Base-by-base conservation (phyloP, 2,888 invertebrate genomes). In the Lissocephala sabroskyi region DNA sequence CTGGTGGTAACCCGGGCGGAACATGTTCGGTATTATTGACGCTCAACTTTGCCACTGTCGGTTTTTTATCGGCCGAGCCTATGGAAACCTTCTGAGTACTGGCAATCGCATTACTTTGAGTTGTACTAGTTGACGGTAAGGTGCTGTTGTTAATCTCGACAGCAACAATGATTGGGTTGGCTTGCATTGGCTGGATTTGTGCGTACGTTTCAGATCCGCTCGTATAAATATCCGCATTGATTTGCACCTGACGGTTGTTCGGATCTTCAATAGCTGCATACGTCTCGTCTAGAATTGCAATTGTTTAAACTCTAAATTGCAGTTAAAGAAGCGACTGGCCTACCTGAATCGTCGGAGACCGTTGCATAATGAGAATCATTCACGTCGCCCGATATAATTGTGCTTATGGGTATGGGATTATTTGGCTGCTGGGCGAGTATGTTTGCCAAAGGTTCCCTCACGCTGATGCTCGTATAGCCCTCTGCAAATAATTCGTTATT, bases 401-500 rank as follows among this genome's bases (percentile, higher is more conserved):
- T 75, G 79, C 84, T 62, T 48, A 81, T 79, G 55, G 81, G 79
- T 43, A 85, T 85, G 55, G 86, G 85, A 19, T 78, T 76, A 3
- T 30, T 56, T 9, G 81, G 81, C 40, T 78, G 78, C 81, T 90
- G 89, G 41, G 90, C 91, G 62, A 92, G 88, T 58, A 92, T 90
- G 79, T 90, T 90, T 2, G 94, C 93, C 54, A 96, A 85, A 1
- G 96, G 96, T 82, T 95, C 95, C 13, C 95, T 87, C 1, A 96
- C 96, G 60, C 94, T 95, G 65, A 95, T 95, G 79, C 95, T 95
- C 0, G 95, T 95, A 82, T 96, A 96, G 37, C 95, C 95, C 87
- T 95, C 94, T 94, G 85, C 14, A 23, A 6, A 3, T 16, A n/a
- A n/a, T n/a, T n/a, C n/a, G n/a, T n/a, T n/a, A n/a, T n/a, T n/a